Conservation (phyloP, 92 coral and sea anemone species). For the Epizoanthus illoricatus region DNA sequence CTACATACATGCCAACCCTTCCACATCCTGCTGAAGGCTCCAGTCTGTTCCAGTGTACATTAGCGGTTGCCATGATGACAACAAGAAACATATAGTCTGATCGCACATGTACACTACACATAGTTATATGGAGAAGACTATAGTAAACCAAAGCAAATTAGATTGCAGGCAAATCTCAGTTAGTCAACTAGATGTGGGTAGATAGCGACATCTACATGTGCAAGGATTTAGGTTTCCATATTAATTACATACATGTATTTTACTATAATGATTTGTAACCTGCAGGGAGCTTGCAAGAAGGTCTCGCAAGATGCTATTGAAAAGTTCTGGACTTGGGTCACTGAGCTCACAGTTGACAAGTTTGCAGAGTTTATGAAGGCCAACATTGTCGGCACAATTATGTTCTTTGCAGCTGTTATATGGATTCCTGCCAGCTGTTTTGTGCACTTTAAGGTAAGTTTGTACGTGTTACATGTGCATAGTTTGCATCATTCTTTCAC, state of each 20-base stretch:
- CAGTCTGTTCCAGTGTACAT: neutral
- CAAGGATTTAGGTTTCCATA: too few species aligned
- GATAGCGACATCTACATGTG: too few species aligned
- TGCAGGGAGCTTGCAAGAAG: conserved; percentile 77
- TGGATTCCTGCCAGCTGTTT: conserved; percentile 92
- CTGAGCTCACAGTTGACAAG: conserved; percentile 69
- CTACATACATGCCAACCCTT: too few species aligned
- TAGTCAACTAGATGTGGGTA: too few species aligned
- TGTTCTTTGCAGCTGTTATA: conserved; percentile 76
- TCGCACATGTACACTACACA: neutral
- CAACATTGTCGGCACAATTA: conserved; percentile 91
- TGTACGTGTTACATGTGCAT: too few species aligned
- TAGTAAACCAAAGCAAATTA: too few species aligned
- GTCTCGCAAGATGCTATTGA: conserved; percentile 79
- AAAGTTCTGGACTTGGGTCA: conserved; percentile 79
- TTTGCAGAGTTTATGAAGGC: conserved; percentile 94
- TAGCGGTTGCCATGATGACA: too few species aligned
- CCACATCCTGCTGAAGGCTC: neutral
- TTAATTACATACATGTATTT: neutral
- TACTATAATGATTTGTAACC: neutral
- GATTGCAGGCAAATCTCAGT: too few species aligned
- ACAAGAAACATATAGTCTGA: neutral
- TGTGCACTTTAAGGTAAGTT: conserved; percentile 74
- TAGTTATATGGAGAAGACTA: neutral
- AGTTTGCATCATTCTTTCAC: too few species aligned